Conservation (phyloP, 2,113 vertebrate genomes). For the Plecotus auritus region DNA sequence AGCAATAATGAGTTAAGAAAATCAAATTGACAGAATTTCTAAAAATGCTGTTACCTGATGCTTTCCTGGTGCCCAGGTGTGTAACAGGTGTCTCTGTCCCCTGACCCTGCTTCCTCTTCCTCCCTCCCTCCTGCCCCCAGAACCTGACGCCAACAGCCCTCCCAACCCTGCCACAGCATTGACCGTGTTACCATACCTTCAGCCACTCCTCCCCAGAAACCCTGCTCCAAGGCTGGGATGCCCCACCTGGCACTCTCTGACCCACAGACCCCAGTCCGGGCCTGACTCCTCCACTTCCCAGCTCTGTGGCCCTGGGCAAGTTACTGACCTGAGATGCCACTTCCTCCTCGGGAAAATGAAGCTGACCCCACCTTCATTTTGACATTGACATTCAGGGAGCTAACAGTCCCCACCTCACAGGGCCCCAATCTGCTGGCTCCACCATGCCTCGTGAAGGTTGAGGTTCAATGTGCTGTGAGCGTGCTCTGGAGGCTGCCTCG, state of each 20-base stretch:
- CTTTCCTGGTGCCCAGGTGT: neutral
- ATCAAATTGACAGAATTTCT: neutral
- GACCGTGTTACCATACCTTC: neutral
- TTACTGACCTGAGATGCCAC: neutral
- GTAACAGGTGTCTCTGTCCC: neutral
- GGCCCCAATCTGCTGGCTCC: neutral
- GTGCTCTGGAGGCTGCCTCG: rapidly evolving
- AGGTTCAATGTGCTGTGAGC: neutral
- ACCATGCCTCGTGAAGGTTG: neutral
- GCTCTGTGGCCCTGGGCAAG: neutral
- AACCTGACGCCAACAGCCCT: neutral
- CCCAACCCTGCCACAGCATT: too few relatives aligned
- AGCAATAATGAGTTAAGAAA: neutral
- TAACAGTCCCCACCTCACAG: neutral
- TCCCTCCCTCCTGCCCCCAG: neutral
- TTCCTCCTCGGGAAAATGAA: neutral
- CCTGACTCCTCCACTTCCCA: neutral
- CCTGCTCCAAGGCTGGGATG: rapidly evolving
- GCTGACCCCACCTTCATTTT: neutral
- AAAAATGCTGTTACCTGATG: neutral
- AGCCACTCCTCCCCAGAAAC: neutral
- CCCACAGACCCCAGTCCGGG: neutral
- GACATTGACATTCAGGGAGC: neutral
- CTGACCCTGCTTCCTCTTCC: neutral
- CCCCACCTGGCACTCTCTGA: neutral